Conservation (phyloP, 1,140 invertebrate species). For the Drosophila bocki region DNA sequence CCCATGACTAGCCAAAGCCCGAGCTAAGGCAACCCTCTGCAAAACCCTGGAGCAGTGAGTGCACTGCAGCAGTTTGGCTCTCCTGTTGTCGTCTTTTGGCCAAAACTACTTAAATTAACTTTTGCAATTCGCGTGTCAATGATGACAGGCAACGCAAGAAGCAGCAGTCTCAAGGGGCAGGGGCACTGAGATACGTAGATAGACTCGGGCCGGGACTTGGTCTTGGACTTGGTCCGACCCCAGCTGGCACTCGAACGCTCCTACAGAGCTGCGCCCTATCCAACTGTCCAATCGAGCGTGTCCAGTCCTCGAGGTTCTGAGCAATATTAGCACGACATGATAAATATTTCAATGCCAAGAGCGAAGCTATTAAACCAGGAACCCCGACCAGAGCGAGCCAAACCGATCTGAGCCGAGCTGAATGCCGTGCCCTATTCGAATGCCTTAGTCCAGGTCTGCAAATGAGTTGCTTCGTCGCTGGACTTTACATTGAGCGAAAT, state of each 20-base stretch:
- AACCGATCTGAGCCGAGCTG: conserved; percentile 31
- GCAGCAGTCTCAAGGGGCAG: conserved; percentile 20
- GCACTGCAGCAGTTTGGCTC: conserved; percentile 16
- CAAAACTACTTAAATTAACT: conserved; percentile 72
- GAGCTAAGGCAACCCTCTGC: conserved; percentile 1
- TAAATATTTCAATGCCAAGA: conserved; percentile 75
- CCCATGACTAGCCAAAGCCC: conserved; percentile 48
- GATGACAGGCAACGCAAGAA: conserved; percentile 65
- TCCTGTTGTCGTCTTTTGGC: conserved; percentile 48
- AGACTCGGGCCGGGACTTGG: conserved; percentile 11
- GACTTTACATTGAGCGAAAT: conserved; percentile 19
- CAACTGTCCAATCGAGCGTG: conserved; percentile 60
- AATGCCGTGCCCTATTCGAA: conserved; percentile 53
- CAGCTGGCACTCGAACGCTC: conserved; percentile 14
- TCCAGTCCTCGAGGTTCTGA: conserved; percentile 54
- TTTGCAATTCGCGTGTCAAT: conserved; percentile 73
- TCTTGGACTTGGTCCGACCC: conserved; percentile 8
- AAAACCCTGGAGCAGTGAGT: conserved; percentile 19
- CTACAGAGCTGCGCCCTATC: conserved; percentile 41
- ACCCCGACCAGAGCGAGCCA: conserved; percentile 29
- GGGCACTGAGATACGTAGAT: conserved; percentile 38
- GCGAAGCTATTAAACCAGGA: conserved; percentile 67
- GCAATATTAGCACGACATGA: conserved; percentile 61
- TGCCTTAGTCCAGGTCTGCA: conserved; percentile 46
- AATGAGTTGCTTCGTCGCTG: conserved; percentile 40